Percentiles rank a stretch among this genome's conserved stretches.
phyloP scores from a whole-genome alignment of 2,113 vertebrate species.

The Columba livia region DNA sequence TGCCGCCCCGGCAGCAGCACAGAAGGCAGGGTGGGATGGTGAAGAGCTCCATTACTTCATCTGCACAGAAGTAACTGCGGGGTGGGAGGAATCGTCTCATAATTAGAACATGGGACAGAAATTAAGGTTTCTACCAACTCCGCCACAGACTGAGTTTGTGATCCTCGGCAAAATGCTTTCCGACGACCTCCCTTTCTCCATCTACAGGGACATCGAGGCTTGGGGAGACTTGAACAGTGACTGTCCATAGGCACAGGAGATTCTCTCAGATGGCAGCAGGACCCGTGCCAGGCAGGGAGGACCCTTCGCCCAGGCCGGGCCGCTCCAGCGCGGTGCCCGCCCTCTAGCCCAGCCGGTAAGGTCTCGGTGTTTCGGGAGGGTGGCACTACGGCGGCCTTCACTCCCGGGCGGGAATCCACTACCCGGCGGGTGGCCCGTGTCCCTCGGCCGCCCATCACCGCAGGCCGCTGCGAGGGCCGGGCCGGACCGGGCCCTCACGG shows the following conservation, averaged over 20 bases:
- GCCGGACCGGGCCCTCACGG: neutral
- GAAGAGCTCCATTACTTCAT: conserved; percentile 41
- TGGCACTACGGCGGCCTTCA: neutral
- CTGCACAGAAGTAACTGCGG: conserved; percentile 3
- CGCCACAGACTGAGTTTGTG: neutral
- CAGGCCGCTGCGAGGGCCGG: neutral
- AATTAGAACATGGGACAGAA: conserved; percentile 14
- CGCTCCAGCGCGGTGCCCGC: neutral
- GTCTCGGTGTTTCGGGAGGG: neutral
- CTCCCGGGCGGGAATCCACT: neutral
- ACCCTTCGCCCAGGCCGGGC: neutral
- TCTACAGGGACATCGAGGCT: neutral
- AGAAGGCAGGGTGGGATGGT: conserved; percentile 43
- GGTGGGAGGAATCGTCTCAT: conserved; percentile 35
- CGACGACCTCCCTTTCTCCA: neutral
- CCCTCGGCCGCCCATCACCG: neutral
- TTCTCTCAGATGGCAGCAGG: neutral
- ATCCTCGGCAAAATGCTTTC: neutral
- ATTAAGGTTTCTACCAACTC: neutral
- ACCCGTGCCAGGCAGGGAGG: neutral
- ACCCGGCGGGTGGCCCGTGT: accelerated
- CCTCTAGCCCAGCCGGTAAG: neutral
- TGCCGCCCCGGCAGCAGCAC: conserved; percentile 1
- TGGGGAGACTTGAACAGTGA: neutral
- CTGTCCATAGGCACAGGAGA: neutral